Evolutionary conservation across 1,140 invertebrate species (phyloP).

Genomic region (Brachionus angularis): DNA sequence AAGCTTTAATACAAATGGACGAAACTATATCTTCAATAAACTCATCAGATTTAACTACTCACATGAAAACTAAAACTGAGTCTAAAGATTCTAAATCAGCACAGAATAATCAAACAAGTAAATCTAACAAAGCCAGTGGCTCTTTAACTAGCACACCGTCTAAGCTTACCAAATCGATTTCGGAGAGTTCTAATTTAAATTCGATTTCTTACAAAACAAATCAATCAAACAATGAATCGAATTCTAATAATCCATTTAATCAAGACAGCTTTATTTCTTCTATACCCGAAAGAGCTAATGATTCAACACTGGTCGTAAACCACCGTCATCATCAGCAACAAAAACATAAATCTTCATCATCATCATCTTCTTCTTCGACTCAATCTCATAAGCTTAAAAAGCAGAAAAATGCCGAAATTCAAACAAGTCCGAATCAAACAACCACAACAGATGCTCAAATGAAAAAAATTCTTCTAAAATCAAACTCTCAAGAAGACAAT

Average conservation of each 20-base stretch:
- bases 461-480: too few relatives aligned
- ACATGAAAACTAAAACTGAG: not conserved
- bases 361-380: too few relatives aligned
- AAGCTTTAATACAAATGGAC: constrained; percentile 13
- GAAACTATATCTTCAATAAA: constrained; percentile 31
- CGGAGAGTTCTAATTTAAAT: constrained; percentile 32
- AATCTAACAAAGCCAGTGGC: constrained; percentile 6
- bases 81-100: not conserved
- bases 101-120: not conserved
- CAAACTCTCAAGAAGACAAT: not conserved
- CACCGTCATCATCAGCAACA: not conserved
- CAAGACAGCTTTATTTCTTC: constrained; percentile 34
- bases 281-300: constrained; percentile 27
- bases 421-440: not conserved
- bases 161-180: constrained; percentile 36
- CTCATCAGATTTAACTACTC: constrained; percentile 20
- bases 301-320: not conserved
- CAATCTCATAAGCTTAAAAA: not conserved
- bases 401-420: constrained; percentile 27
- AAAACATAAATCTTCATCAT: too few relatives aligned
- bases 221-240: not conserved
- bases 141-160: constrained; percentile 40
- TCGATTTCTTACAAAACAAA: too few relatives aligned
- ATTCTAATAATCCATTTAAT: too few relatives aligned
- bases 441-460: too few relatives aligned